Evolutionary conservation across 1,140 invertebrate genomes (phyloP), one percentile per base, ranked within the genome.

Genomic region (Monomorium pharaonis): DNA sequence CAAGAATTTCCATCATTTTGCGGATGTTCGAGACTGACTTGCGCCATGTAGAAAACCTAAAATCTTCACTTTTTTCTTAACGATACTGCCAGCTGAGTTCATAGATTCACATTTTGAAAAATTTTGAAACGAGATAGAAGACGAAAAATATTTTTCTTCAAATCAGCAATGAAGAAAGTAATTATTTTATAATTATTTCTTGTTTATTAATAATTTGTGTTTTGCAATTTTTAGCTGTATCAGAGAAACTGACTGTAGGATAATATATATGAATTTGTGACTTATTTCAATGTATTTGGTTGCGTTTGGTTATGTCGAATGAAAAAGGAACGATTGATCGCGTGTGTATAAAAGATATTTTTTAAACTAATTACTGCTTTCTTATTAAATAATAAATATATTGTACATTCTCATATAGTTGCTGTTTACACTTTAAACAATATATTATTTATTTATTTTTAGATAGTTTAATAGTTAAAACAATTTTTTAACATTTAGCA

Each of bases 1-100:
- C 44, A 24, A 51, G 63, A 16, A 54, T 67, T 21, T 67, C 47
- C 47, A 33, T 81, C 33, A 81, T 30, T 81, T 81, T n/a, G 37
- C 24, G 37, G 37, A 58, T 16, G 33, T 4, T 69, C 16, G 18
- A 2, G 16, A 30, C 12, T 2, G n/a, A 49, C 12, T 14, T 69
- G 18, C 18, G n/a, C 4, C 63, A 21, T 76, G 58, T 47, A 62
- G 42, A 63, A 77, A 47, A 77, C 6, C 33, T 54, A 56, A 16
- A 54, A 74, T 2, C 33, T 58, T 75, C 21, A 58, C 21, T 44
- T 37, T 37, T 58, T 75, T 58, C 18, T 24, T 42, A 9, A 77
- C 5, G 42, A 77, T 63, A 44, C 44, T 58, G 14, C 3, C 21
- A 37, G 7, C 12, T 18, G 6, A 24, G 16, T 58, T 56, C 6